Base-by-base conservation (phyloP, 2,113 vertebrate genomes). In the Oreotrochilus melanogaster region DNA sequence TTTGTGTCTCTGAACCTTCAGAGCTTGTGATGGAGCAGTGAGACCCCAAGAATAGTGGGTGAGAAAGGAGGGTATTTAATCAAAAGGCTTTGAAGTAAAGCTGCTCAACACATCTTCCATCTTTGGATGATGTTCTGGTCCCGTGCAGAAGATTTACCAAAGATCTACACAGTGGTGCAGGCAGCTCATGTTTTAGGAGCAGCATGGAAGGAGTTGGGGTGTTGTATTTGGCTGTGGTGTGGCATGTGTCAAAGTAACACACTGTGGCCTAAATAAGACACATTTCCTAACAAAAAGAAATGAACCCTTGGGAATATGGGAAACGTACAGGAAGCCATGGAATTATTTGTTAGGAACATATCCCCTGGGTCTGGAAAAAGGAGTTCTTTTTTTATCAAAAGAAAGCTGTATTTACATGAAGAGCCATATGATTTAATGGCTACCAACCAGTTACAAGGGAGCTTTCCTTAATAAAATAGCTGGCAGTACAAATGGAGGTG, bases 21-120 rank as follows among this genome's bases (percentile, higher is more conserved):
- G 43, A 86, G 28, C 43, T 76, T 0, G 1, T 24, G 23, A 18
- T 56, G 60, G 64, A 71, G 35, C 3, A 13, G 33, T 7, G 19
- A 54, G 56, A 30, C 73, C 45, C 45, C 30, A 42, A 33, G 47
- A 12, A 25, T 25, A 60, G 31, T 30, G 13, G 0, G 0, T 4
- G 7, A 78, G 53, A 61, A 48, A n/a, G 31, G 31, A 43, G 10
- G 2, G 18, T 66, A 11, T 72, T 83, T 72, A 66, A 30, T 25
- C 31, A 15, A 33, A 88, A 66, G 37, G 9, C 18, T 30, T 48
- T 18, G 21, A 60, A 43, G 15, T 42, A 35, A 90, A 92, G 21
- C 47, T 10, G 23, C 27, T 64, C 22, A 31, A 4, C 14, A 2
- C 39, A 4, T 6, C 7, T 25, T 23, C 14, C 14, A 28, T 31